A percentile compares a stretch with the other conserved stretches of the same genome.
phyloP scores from a whole-genome alignment of 35 echinoderm and acorn worm genomes.

The Holothuria glaberrima region DNA sequence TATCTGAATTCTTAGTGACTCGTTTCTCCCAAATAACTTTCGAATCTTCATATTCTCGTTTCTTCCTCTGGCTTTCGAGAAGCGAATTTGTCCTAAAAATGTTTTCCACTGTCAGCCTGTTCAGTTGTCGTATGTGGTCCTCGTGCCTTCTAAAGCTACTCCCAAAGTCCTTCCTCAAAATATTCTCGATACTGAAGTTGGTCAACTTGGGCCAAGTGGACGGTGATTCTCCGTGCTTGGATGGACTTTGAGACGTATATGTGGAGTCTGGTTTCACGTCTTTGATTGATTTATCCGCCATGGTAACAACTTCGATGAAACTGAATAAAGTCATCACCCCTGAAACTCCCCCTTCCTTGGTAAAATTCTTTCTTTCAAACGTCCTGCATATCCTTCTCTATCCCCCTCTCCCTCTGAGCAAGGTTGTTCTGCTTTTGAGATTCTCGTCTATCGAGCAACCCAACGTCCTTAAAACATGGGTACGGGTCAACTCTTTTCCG shows the following conservation, averaged over 20 bases:
- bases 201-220: slow-evolving; percentile 70
- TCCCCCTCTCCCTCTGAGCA: neutral
- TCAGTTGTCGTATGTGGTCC: slow-evolving; percentile 53
- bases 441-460: neutral
- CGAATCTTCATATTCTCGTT: slow-evolving; percentile 1
- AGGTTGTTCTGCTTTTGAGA: neutral
- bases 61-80: slow-evolving; percentile 59
- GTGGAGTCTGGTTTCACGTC: slow-evolving; percentile 4
- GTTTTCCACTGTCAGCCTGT: slow-evolving; percentile 40
- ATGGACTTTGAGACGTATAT: neutral
- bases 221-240: neutral
- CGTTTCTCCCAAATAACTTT: slow-evolving; percentile 13
- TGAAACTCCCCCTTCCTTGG: neutral
- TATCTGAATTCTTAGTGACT: neutral
- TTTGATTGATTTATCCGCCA: neutral
- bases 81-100: slow-evolving; percentile 36
- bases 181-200: slow-evolving; percentile 97
- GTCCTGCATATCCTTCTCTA: neutral
- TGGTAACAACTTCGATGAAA: no score
- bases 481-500: neutral
- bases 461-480: neutral
- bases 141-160: slow-evolving; percentile 24
- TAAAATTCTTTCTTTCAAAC: neutral
- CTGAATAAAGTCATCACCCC: neutral
- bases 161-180: slow-evolving; percentile 94